Conservation (phyloP, 2,888 invertebrate genomes). For the Cotesia congregata region DNA sequence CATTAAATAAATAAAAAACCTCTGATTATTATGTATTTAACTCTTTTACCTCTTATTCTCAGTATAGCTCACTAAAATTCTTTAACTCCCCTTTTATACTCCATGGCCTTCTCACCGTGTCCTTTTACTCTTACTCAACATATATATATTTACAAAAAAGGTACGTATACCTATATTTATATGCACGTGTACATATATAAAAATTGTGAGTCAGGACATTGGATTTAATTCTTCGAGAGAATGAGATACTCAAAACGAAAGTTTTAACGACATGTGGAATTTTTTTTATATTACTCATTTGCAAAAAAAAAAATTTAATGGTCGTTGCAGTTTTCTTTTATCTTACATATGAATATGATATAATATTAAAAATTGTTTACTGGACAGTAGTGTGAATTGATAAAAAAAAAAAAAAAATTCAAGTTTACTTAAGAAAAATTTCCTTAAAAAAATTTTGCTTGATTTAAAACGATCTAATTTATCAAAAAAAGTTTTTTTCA, state of each 20-base stretch:
- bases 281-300: not conserved
- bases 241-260: constrained; percentile 17
- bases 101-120: constrained; percentile 31
- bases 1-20: not conserved
- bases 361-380: too few relatives aligned
- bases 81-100: not conserved
- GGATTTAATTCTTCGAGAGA: constrained; percentile 20
- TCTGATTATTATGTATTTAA: constrained; percentile 3
- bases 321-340: not conserved
- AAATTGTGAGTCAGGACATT: constrained; percentile 1
- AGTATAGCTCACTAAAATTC: constrained; percentile 4
- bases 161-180: not conserved
- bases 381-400: too few relatives aligned
- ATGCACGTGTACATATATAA: not conserved
- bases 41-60: not conserved
- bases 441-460: too few relatives aligned
- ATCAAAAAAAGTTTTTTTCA: too few relatives aligned
- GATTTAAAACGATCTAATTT: too few relatives aligned
- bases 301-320: not conserved
- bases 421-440: too few relatives aligned
- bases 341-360: not conserved
- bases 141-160: constrained; percentile 21
- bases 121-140: constrained; percentile 39
- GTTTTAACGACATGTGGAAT: not conserved
- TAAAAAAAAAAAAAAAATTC: too few relatives aligned